Conservation (phyloP, 2,888 invertebrate species). For the Gisinianus flammeolus region DNA sequence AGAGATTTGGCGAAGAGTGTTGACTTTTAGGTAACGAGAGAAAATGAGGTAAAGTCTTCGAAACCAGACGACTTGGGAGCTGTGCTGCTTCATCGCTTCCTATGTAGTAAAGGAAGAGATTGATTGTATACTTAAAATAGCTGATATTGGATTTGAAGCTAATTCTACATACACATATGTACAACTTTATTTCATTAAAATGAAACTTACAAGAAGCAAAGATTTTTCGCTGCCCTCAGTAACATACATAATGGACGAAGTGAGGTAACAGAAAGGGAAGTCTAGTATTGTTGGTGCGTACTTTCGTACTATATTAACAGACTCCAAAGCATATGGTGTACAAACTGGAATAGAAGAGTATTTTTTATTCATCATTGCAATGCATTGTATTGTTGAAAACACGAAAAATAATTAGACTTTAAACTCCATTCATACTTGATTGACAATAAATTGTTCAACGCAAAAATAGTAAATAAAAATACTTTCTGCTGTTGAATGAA, state of each 20-base stretch:
- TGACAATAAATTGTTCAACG: too few species aligned
- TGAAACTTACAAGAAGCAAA: conserved; percentile 46
- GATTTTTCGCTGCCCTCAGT: conserved; percentile 45
- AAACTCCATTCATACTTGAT: too few species aligned
- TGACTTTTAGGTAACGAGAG: conserved; percentile 89
- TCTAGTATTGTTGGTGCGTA: conserved; percentile 80
- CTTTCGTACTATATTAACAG: conserved; percentile 84
- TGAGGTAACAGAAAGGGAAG: conserved; percentile 77
- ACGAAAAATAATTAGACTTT: too few species aligned
- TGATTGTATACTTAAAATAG: too few species aligned
- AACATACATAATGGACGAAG: conserved; percentile 48
- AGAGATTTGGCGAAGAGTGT: conserved; percentile 79
- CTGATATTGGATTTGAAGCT: too few species aligned
- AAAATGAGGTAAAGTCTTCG: conserved; percentile 84
- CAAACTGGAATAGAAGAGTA: conserved; percentile 71
- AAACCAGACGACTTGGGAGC: conserved; percentile 96
- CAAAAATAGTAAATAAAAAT: too few species aligned
- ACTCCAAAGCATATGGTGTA: conserved; percentile 81
- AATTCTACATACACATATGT: too few species aligned
- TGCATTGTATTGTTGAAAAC: too few species aligned
- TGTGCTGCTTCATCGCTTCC: conserved; percentile 83
- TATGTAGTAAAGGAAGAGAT: conserved; percentile 60
- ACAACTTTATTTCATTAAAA: neutral
- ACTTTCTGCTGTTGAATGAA: conserved; percentile 25
- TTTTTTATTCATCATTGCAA: too few species aligned